Evolutionary conservation across 2,888 invertebrate genomes (phyloP).

Genomic region (Ochropleura leucogaster): DNA sequence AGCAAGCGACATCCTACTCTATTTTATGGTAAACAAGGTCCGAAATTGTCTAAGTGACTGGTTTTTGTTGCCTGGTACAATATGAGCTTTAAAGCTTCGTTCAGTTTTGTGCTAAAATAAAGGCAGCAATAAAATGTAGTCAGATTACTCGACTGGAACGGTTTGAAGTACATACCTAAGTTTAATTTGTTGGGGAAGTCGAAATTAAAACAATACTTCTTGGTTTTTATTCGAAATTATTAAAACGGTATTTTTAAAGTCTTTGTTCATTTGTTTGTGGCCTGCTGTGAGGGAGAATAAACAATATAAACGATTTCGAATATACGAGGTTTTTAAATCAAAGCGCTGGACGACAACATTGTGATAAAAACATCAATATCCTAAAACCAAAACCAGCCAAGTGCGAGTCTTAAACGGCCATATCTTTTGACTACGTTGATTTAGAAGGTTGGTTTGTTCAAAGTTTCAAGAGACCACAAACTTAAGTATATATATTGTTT

Average conservation of each 20-base stretch:
- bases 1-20: slow-evolving; percentile 17
- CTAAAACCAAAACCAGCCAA: too few relatives aligned
- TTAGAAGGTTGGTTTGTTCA: too few relatives aligned
- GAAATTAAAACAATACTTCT: slow-evolving; percentile 56
- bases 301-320: too few relatives aligned
- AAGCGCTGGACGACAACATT: too few relatives aligned
- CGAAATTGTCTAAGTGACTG: slow-evolving; percentile 2
- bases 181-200: slow-evolving; percentile 54
- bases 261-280: slow-evolving; percentile 35
- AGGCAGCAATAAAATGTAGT: slow-evolving; percentile 66
- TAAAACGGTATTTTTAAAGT: slow-evolving; percentile 40
- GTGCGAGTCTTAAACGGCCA: too few relatives aligned
- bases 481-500: too few relatives aligned
- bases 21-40: fast-evolving
- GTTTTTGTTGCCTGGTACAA: slow-evolving; percentile 44
- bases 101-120: slow-evolving; percentile 64
- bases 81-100: slow-evolving; percentile 61
- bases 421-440: too few relatives aligned
- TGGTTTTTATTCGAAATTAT: slow-evolving; percentile 29
- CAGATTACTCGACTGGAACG: slow-evolving; percentile 59
- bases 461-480: too few relatives aligned
- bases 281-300: neutral
- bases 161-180: slow-evolving; percentile 55
- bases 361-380: too few relatives aligned
- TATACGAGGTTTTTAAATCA: too few relatives aligned